A percentile compares a stretch with the other conserved stretches of the same genome.
Conservation (phyloP, 1,140 invertebrate species). For the Cyclina sinensis region DNA sequence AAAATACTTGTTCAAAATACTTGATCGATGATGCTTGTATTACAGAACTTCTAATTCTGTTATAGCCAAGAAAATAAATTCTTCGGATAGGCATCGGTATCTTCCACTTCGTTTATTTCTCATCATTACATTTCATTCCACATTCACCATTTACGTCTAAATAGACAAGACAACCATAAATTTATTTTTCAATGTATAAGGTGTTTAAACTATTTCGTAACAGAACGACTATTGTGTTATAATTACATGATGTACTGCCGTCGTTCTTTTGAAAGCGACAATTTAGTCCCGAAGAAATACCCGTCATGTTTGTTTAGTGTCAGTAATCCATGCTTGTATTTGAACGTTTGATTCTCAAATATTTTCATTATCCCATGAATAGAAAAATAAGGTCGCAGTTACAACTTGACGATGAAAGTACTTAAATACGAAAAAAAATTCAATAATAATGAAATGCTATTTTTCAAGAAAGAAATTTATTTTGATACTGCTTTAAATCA, state of each 20-base stretch:
- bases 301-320: slow-evolving; percentile 5
- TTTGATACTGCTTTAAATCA: no score
- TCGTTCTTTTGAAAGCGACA: neutral
- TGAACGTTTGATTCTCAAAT: neutral
- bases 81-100: no score
- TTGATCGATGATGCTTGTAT: no score
- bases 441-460: no score
- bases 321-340: slow-evolving; percentile 28
- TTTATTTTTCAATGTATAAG: slow-evolving; percentile 8
- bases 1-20: no score
- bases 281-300: neutral
- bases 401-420: neutral
- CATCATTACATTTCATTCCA: slow-evolving; percentile 14
- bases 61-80: no score
- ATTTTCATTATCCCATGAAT: neutral
- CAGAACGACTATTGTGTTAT: slow-evolving; percentile 26
- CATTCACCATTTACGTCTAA: neutral
- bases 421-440: no score
- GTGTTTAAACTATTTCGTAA: slow-evolving; percentile 28
- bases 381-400: neutral
- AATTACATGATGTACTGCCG: slow-evolving; percentile 21
- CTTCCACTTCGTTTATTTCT: slow-evolving; percentile 17
- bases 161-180: slow-evolving; percentile 35
- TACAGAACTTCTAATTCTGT: no score
- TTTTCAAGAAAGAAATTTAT: no score